Evolutionary conservation across 2,797 vertebrate species (phyloP).

Genomic region (Eulemur coronatus): DNA sequence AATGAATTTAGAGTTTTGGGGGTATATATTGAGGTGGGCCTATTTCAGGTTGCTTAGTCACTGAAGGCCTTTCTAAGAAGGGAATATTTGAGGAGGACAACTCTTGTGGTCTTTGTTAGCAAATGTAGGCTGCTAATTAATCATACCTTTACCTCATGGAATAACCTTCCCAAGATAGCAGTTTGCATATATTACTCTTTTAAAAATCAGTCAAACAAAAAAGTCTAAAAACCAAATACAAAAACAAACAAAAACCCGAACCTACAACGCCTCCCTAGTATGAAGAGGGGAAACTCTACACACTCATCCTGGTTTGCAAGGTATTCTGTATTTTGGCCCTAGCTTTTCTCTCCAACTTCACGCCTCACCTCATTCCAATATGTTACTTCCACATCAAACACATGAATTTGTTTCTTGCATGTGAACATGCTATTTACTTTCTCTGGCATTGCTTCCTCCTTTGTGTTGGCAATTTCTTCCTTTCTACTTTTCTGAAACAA

Average conservation of each 20-base stretch:
- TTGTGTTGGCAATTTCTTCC: background rate
- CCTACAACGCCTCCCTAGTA: background rate
- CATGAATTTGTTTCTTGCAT: background rate
- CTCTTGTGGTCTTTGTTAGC: background rate
- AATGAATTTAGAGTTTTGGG: background rate
- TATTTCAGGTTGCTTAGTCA: background rate
- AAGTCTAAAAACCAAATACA: background rate
- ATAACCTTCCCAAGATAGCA: background rate
- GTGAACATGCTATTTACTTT: background rate
- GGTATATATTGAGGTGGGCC: background rate
- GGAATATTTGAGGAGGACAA: background rate
- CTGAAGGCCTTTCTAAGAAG: background rate
- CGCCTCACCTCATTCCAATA: background rate
- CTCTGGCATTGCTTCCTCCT: background rate
- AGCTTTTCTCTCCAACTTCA: background rate
- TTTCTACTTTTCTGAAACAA: background rate
- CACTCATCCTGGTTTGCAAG: rapidly evolving
- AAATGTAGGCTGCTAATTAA: background rate
- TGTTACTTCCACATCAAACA: background rate
- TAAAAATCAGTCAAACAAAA: background rate
- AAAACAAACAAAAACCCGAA: background rate
- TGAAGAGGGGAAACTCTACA: background rate
- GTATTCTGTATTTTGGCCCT: background rate
- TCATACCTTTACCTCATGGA: background rate
- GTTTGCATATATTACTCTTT: background rate